Evolutionary conservation across 2,113 vertebrate genomes (phyloP).

Genomic region (Saimiri boliviensis): DNA sequence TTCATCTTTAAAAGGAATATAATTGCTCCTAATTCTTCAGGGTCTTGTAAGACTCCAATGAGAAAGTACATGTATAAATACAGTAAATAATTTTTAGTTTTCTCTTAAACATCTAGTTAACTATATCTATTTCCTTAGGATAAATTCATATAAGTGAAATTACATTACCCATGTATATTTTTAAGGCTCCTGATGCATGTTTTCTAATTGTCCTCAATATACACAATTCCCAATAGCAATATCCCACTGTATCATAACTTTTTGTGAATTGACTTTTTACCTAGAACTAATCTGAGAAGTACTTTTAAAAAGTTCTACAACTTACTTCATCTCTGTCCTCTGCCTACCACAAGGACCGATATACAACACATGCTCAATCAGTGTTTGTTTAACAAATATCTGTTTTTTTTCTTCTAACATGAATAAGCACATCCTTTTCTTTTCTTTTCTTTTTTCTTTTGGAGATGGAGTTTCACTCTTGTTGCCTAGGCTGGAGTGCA

Average conservation of each 20-base stretch:
- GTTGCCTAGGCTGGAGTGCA: too few species aligned
- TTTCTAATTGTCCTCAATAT: not conserved
- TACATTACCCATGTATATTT: not conserved
- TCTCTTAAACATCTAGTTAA: not conserved
- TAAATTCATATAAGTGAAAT: not conserved
- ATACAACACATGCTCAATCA: not conserved
- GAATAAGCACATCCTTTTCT: not conserved
- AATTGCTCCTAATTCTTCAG: not conserved
- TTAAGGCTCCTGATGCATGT: not conserved
- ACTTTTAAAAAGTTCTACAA: not conserved
- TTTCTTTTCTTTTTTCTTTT: not conserved
- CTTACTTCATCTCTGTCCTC: not conserved
- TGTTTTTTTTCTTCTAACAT: not conserved
- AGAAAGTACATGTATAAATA: constrained; percentile 21
- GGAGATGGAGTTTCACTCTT: too few species aligned
- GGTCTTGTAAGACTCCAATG: not conserved
- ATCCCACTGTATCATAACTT: not conserved
- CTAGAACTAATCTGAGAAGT: constrained; percentile 1
- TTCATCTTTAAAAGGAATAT: not conserved
- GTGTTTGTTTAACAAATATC: not conserved
- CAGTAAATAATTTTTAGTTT: not conserved
- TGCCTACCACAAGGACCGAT: not conserved
- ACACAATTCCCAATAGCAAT: not conserved
- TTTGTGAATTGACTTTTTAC: not conserved
- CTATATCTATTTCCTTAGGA: not conserved